A percentile compares a stretch with the other conserved stretches of the same genome.
phyloP scores from a whole-genome alignment of 53 echinoderm and acorn worm species.

The Paelopatides confundens region DNA sequence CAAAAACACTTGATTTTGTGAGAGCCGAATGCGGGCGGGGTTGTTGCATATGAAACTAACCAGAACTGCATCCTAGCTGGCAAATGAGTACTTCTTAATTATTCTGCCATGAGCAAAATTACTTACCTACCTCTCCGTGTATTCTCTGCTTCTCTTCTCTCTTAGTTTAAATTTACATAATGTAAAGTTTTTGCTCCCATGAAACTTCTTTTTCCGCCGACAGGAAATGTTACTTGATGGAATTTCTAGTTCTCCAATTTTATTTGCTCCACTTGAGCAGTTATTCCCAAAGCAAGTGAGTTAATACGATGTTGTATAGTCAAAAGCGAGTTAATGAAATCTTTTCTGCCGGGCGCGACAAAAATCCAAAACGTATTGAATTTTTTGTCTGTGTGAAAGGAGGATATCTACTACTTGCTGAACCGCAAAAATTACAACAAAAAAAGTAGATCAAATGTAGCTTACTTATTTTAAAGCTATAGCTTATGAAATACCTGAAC shows the following conservation, averaged over 20 bases:
- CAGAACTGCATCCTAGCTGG: not conserved
- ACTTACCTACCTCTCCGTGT: constrained; percentile 10
- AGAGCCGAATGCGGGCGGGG: not conserved
- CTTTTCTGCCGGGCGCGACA: not conserved
- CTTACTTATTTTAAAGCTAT: not conserved
- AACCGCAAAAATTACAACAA: not conserved
- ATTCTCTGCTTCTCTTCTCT: not conserved
- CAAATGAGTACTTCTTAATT: constrained; percentile 4
- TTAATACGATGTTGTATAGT: constrained; percentile 2
- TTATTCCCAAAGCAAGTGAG: constrained; percentile 31
- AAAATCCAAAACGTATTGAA: constrained; percentile 1
- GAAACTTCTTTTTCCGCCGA: constrained; percentile 28
- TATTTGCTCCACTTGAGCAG: constrained; percentile 44
- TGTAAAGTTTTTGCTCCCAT: constrained; percentile 37
- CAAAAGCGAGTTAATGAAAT: constrained; percentile 12
- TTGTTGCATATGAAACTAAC: constrained; percentile 5
- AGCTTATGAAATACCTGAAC: not conserved
- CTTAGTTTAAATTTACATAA: constrained; percentile 24
- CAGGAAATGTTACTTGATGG: constrained; percentile 49
- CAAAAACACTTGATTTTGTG: not conserved
- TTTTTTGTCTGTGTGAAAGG: constrained; percentile 6
- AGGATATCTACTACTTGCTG: not conserved
- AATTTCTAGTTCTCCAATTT: constrained; percentile 42
- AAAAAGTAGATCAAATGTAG: not conserved
- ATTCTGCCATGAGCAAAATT: not conserved